Evolutionary conservation across 1,140 invertebrate species (phyloP).

Genomic region (Hycleus phaleratus): DNA sequence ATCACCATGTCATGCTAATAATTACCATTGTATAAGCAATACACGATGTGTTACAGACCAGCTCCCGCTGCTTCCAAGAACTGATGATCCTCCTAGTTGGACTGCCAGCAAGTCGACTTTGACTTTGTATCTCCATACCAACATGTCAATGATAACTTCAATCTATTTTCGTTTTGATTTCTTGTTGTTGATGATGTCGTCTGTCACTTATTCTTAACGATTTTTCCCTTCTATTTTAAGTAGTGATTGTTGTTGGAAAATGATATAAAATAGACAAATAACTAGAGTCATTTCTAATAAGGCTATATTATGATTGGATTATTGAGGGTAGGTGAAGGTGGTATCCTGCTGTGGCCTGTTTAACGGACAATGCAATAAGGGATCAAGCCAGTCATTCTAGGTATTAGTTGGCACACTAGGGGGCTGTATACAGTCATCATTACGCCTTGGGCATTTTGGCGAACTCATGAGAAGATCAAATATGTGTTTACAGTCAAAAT

Average conservation of each 20-base stretch:
- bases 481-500: not conserved
- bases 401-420: conserved; percentile 22
- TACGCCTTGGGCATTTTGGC: conserved; percentile 10
- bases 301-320: conserved; percentile 23
- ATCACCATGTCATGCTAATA: conserved; percentile 33
- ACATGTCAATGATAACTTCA: no score
- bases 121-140: no score
- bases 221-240: no score
- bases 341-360: conserved; percentile 19
- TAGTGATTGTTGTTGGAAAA: no score
- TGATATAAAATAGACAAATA: conserved; percentile 17
- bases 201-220: no score
- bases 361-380: conserved; percentile 23
- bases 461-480: conserved; percentile 16
- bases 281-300: conserved; percentile 19
- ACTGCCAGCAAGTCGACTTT: no score
- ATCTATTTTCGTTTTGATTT: no score
- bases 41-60: conserved; percentile 28
- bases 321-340: conserved; percentile 23
- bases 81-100: no score
- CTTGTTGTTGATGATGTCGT: no score
- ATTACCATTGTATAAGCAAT: conserved; percentile 32
- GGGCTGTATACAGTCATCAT: conserved; percentile 23
- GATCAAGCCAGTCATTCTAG: conserved; percentile 21
- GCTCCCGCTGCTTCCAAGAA: conserved; percentile 26